These are phyloP conservation scores for Scotopteryx bipunctaria DNA, from an alignment of 2,888 invertebrate genomes.

Conservation along the genomic window DNA sequence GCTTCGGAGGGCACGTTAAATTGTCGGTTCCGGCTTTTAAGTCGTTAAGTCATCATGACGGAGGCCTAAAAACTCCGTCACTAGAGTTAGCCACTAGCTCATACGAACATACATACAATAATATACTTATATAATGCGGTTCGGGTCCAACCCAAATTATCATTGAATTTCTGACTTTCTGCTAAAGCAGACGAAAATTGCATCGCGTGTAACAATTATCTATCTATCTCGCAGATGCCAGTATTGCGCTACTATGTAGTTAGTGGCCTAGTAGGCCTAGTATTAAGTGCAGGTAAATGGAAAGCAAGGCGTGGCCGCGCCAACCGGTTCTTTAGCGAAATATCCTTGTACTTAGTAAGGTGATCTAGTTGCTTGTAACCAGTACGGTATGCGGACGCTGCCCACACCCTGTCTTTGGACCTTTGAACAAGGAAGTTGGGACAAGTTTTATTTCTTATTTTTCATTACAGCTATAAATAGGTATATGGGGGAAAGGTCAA, in stretches of 20 bases:
- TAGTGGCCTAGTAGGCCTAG: conserved; percentile 50
- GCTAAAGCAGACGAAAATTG: background rate
- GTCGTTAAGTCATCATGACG: no score
- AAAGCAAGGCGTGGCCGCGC: conserved; percentile 74
- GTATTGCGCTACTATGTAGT: conserved; percentile 5
- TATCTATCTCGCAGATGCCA: conserved; percentile 5
- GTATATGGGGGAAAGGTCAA: conserved; percentile 6
- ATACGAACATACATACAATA: no score
- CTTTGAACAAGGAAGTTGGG: conserved; percentile 66
- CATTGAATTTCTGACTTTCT: background rate
- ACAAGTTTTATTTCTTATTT: conserved; percentile 49
- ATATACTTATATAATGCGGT: no score
- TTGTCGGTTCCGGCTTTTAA: no score
- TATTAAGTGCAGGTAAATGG: conserved; percentile 65
- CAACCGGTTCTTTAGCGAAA: conserved; percentile 64
- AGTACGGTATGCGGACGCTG: conserved; percentile 73
- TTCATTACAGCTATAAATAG: background rate
- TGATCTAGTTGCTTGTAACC: conserved; percentile 72
- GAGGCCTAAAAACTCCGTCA: no score
- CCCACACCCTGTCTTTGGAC: conserved; percentile 61
- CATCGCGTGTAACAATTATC: background rate
- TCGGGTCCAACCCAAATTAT: background rate
- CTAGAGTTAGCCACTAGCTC: no score
- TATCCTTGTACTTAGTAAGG: conserved; percentile 77
- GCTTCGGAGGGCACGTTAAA: no score